Base-by-base conservation (phyloP, 2,888 invertebrate species). In the Cephalotes varians region DNA sequence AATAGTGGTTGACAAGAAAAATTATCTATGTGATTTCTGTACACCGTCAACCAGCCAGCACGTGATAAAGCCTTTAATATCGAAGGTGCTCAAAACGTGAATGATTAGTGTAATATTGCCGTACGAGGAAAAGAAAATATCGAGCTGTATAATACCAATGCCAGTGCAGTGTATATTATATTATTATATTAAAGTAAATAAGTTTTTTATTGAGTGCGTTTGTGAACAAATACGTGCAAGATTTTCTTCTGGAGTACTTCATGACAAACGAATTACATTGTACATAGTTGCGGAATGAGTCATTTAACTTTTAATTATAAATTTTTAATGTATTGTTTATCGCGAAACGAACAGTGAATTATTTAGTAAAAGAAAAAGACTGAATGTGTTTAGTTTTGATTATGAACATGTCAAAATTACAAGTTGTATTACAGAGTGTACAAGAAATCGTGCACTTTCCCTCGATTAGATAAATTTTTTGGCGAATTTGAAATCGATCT, bases 1-100 rank as follows among this genome's bases (percentile, higher is more conserved):
- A 83, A 62, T 89, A 88, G 88, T 80, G 88, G 91, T 93, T 90
- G 93, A 94, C 89, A 91, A 91, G 91, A 94, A 93, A 92, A 93
- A 92, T 90, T 94, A 94, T 86, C 91, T 91, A 83, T 94, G 94
- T 92, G 94, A 94, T 83, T 93, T 93, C 69, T 94, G 94, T 87
- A 90, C 92, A 77, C 91, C 93, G 54, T 79, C 77, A 21, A 91
- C 86, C 85, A 92, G 93, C 80, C 93, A 92, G 62, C 92, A 90
- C 65, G 86, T 92, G 86, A 83, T 91, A 77, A 94, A 93, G 88
- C 91, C 93, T 62, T 87, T 93, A 73, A 84, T 91, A 85, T 93
- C 94, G 47, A 94, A 93, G 88, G 91, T 89, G 88, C 89, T 93
- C 47, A 93, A 90, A 85, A 91, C 92, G 80, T 93, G 84, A 89